Evolutionary conservation across 1,140 invertebrate genomes (phyloP), one percentile per base, ranked within the genome.

Genomic region (Brachionus plicatilis): DNA sequence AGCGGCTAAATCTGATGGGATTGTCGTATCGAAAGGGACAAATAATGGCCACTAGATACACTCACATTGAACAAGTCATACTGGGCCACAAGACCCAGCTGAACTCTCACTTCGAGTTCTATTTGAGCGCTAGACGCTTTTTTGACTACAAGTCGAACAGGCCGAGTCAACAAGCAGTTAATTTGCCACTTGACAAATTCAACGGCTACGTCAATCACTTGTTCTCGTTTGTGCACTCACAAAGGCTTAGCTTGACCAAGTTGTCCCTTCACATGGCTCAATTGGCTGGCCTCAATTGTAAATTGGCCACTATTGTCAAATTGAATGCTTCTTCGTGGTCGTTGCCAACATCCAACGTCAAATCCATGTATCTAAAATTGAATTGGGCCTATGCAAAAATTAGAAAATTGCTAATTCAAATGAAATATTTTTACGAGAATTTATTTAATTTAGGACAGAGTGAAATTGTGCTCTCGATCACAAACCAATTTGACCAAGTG

Each of bases 21-120:
- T 14, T 83, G 5, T 83, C 82, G 53, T 72, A 83, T 47, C 33
- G 82, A 29, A 47, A 56, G n/a, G 82, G 82, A 41, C 37, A 70
- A 45, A 41, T 83, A 4, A 12, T 41, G 50, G 0, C 14, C 14
- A 0, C 17, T 43, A 72, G 20, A 43, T 72, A 43, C 68, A 5
- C 37, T 7, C 3, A 11, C 12, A 9, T 53, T n/a, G 27, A 45
- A 14, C 29, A 66, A 41, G 24, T 20, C 2, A 45, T 53, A 17
- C 27, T 66, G 1, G 11, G 27, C 9, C 33, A 72, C 8, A 27
- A 27, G 12, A 6, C 12, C 53, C 7, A 82, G 7, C 11, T 47
- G 9, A n/a, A 1, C 17, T 37, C 20, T 27, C 20, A 50, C 29
- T 76, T 24, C 11, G 45, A 76, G 37, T 72, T 72, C n/a, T 72